These are phyloP conservation scores for Lethenteron reissneri DNA, from an alignment of 2,113 vertebrate genomes.

Conservation along the genomic window DNA sequence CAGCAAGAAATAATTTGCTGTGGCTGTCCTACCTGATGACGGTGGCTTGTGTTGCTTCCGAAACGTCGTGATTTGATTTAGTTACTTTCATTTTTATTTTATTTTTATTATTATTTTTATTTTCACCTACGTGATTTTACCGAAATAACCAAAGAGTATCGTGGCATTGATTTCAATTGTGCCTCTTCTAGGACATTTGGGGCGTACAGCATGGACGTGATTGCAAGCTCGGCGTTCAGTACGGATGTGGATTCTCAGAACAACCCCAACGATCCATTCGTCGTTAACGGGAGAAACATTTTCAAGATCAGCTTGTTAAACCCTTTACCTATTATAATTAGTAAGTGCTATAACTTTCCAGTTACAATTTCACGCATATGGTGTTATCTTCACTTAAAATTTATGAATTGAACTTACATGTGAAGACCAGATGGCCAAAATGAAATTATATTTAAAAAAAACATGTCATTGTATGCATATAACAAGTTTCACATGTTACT, in stretches of 20 bases:
- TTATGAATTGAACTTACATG: neutral
- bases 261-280: slow-evolving; percentile 31
- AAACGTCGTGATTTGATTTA: too few species aligned
- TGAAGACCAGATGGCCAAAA: neutral
- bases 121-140: too few species aligned
- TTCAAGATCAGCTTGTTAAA: slow-evolving; percentile 23
- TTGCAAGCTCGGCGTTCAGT: slow-evolving; percentile 35
- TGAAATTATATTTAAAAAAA: too few species aligned
- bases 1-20: too few species aligned
- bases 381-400: neutral
- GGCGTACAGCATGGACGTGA: slow-evolving; percentile 30
- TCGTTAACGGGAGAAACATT: slow-evolving; percentile 32
- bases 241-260: slow-evolving; percentile 34
- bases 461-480: too few species aligned
- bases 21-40: too few species aligned
- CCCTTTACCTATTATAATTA: slow-evolving; percentile 19
- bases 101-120: too few species aligned
- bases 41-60: too few species aligned
- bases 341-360: slow-evolving; percentile 20
- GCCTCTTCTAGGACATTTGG: slow-evolving; percentile 14
- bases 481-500: neutral
- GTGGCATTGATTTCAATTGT: neutral
- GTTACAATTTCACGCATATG: neutral
- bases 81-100: too few species aligned
- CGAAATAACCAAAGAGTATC: too few species aligned